Percentiles rank a stretch among this genome's conserved stretches.
These are phyloP conservation scores for Deilephila porcellus DNA, from an alignment of 2,888 invertebrate genomes.

Conservation along the genomic window DNA sequence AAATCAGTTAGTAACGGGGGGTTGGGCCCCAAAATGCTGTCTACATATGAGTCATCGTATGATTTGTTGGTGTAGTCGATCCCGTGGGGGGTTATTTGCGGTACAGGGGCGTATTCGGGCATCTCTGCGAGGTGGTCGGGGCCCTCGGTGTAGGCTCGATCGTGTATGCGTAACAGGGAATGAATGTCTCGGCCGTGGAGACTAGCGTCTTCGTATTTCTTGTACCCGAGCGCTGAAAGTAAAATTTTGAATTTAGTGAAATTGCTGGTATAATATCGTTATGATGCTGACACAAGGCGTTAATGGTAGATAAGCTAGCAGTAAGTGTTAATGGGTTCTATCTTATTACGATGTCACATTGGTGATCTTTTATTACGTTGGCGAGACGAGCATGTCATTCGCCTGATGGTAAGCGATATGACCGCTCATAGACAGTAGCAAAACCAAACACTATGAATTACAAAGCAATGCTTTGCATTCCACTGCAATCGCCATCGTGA, in stretches of 20 bases:
- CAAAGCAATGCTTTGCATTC: no score
- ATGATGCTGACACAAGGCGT: no score
- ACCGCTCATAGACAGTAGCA: no score
- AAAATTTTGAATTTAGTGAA: neutral
- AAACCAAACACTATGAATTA: no score
- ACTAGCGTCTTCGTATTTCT: constrained; percentile 53
- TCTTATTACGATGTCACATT: no score
- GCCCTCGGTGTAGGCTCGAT: constrained; percentile 50
- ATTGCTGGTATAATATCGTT: no score
- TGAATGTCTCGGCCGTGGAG: constrained; percentile 63
- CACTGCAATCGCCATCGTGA: no score
- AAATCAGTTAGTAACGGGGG: constrained; percentile 66
- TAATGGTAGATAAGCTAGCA: no score
- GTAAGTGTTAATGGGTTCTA: no score
- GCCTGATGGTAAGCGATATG: no score
- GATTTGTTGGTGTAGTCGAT: constrained; percentile 68
- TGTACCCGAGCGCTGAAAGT: constrained; percentile 67
- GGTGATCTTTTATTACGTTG: no score
- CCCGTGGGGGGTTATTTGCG: constrained; percentile 55
- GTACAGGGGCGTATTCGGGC: constrained; percentile 60
- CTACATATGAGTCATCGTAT: constrained; percentile 61
- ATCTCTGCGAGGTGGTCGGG: constrained; percentile 52
- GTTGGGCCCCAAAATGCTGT: constrained; percentile 62
- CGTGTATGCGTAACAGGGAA: constrained; percentile 64
- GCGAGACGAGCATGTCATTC: no score